phyloP scores from a whole-genome alignment of 2,113 vertebrate genomes.

The Cacatua alba region DNA sequence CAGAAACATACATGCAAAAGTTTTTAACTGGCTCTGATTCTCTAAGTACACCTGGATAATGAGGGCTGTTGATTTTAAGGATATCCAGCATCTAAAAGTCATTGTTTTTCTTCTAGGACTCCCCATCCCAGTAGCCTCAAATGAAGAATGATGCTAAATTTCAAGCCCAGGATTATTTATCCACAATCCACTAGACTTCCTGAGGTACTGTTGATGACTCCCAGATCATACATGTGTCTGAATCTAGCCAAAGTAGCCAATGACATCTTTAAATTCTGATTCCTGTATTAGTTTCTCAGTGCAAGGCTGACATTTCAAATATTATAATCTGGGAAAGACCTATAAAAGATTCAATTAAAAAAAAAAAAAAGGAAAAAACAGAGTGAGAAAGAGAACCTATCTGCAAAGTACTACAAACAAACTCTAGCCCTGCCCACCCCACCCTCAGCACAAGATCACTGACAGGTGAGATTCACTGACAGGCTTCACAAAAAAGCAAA shows the following conservation, averaged over 20 bases:
- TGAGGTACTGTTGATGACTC: not conserved
- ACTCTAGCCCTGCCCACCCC: not conserved
- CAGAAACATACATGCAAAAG: constrained; percentile 5
- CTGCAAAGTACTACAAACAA: not conserved
- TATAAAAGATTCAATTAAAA: not conserved
- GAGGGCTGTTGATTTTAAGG: not conserved
- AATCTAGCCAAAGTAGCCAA: not conserved
- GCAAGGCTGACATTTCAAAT: not conserved
- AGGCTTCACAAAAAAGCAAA: not conserved
- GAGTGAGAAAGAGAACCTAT: not conserved
- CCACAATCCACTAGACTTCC: not conserved
- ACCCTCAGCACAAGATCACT: not conserved
- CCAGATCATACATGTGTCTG: not conserved
- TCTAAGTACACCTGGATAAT: not conserved
- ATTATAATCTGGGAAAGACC: not conserved
- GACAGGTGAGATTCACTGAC: not conserved
- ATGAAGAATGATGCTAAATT: not conserved
- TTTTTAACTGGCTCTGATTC: not conserved
- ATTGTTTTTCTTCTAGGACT: not conserved
- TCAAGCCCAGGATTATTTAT: not conserved
- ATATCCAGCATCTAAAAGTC: not conserved
- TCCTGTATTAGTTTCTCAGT: not conserved
- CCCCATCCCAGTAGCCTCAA: not conserved
- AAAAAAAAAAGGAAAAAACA: not conserved
- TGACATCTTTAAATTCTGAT: not conserved